Conservation (phyloP, 2,888 invertebrate species). For the Stenolophus ochropezus region DNA sequence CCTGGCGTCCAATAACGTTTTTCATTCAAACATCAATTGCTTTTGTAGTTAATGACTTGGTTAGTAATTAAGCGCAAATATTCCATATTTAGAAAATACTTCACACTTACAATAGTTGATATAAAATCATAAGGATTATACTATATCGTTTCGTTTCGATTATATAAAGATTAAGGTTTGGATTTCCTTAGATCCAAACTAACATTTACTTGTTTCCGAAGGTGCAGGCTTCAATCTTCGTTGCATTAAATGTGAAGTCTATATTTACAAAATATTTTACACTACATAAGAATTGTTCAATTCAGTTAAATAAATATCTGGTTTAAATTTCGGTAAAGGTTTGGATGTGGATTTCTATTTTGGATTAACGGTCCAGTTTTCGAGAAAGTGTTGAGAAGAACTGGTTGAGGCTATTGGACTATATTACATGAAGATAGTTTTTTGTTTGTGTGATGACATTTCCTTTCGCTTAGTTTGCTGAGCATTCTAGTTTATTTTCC, state of each 20-base stretch:
- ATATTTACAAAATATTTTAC: not conserved
- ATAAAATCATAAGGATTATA: too few relatives aligned
- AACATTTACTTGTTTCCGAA: not conserved
- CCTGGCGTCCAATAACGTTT: too few relatives aligned
- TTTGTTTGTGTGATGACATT: constrained; percentile 27
- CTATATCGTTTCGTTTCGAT: too few relatives aligned
- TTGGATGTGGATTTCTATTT: not conserved
- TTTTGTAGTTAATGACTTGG: too few relatives aligned
- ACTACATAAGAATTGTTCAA: not conserved
- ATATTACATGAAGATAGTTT: constrained; percentile 8
- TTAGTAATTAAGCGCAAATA: too few relatives aligned
- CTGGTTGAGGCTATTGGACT: constrained; percentile 37
- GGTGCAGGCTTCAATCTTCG: not conserved
- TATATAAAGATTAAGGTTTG: too few relatives aligned
- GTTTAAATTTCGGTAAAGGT: not conserved
- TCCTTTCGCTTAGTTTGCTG: constrained; percentile 19
- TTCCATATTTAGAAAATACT: too few relatives aligned
- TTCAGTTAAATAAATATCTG: not conserved
- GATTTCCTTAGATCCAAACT: too few relatives aligned
- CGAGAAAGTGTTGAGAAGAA: not conserved
- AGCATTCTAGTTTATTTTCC: not conserved
- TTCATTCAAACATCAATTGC: too few relatives aligned
- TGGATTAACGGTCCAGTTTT: too few relatives aligned
- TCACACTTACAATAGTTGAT: too few relatives aligned
- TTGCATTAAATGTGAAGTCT: not conserved